Evolutionary conservation across 2,888 invertebrate species (phyloP), one percentile per base, ranked within the genome.

Genomic region (Heliconius sara): DNA sequence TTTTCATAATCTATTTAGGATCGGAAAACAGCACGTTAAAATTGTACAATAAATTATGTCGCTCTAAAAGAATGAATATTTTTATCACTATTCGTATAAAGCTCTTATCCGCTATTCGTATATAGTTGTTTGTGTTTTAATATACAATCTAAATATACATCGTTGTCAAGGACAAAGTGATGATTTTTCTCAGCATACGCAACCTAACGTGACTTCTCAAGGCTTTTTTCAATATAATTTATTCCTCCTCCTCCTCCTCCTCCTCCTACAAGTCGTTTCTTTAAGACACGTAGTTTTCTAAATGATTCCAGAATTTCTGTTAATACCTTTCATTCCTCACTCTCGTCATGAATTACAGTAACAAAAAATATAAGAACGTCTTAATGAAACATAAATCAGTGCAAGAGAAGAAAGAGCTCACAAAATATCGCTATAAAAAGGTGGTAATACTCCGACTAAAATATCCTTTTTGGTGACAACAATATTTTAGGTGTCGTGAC

Each of bases 301-400:
- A 79, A 80, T 82, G 72, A 78, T 79, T 74, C 39, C 47, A 71
- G 70, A 52, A 73, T 57, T 66, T 68, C 70, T 74, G 77, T 81
- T 78, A 81, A 82, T 78, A 81, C 82, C 52, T 60, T 74, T 71
- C 77, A 77, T 77, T 80, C 79, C 39, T 47, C 65, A 75, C 77
- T 75, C 77, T 79, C 71, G 60, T 70, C 67, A 89, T 87, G 85
- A 78, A 78, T 78, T 66, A 34, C 25, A 78, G 86, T 87, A 89
- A 87, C 89, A 90, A 91, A 91, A 91, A 89, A 88, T 89, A 88
- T 81, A 89, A 88, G 86, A 89, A 89, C 88, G 88, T 87, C 90
- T 87, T 93, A 93, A 93, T 92, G 92, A 92, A 92, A 91, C 92
- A 93, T 93, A 93, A 93, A 93, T 93, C 92, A 91, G 88, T 88